phyloP scores from a whole-genome alignment of 2,797 vertebrate species.

The Neosilurus hyrtlii region DNA sequence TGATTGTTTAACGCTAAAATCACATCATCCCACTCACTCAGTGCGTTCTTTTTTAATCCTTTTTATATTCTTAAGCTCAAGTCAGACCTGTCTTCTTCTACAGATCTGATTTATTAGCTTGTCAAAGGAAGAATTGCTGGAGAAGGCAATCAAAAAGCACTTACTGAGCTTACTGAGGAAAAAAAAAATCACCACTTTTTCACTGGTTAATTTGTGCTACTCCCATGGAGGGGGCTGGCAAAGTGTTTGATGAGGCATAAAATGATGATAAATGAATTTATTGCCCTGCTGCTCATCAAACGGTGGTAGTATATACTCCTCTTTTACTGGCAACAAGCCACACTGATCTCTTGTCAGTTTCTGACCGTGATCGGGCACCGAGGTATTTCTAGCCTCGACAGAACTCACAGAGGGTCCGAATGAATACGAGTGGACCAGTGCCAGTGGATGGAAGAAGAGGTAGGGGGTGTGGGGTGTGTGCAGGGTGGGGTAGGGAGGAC shows the following conservation, averaged over 20 bases:
- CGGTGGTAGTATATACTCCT: conserved; percentile 86
- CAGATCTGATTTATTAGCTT: conserved; percentile 99
- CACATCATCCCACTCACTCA: conserved; percentile 70
- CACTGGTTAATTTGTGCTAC: conserved; percentile 99
- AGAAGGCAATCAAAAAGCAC: conserved; percentile 99
- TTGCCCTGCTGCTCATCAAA: conserved; percentile 97
- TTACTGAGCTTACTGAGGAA: conserved; percentile 92
- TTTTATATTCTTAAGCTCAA: conserved; percentile 71
- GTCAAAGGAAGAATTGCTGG: conserved; percentile 96
- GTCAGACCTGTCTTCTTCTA: conserved; percentile 77
- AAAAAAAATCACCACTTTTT: conserved; percentile 91
- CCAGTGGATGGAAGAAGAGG: conserved; percentile 53
- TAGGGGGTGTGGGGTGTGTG: not conserved
- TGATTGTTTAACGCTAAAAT: conserved; percentile 71
- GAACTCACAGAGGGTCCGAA: conserved; percentile 75
- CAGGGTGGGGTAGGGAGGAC: not conserved
- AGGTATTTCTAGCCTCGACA: conserved; percentile 73
- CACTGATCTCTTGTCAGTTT: conserved; percentile 63
- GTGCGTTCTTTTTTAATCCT: conserved; percentile 49
- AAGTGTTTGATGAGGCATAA: conserved; percentile 99
- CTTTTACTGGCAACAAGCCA: conserved; percentile 73
- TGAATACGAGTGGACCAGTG: conserved; percentile 67
- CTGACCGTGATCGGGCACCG: conserved; percentile 56
- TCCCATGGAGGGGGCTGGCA: conserved; percentile 97
- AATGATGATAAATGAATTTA: conserved; percentile 99